Base-by-base conservation (phyloP, 1,140 invertebrate species). In the Nephotettix cincticeps region DNA sequence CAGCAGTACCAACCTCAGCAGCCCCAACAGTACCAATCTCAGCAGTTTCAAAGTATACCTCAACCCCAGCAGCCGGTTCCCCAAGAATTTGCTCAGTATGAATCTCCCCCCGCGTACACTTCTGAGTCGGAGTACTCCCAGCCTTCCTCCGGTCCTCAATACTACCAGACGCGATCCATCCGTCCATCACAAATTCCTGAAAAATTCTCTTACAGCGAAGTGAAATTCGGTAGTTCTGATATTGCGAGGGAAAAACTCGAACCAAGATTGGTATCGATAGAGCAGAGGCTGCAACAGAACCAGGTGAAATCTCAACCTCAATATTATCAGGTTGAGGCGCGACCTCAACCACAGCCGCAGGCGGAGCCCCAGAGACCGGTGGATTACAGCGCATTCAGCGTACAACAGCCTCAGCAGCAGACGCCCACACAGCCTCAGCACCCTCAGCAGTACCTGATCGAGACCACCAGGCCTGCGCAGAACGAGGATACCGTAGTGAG, bases 381-480 rank as follows among this genome's bases (percentile, higher is more conserved):
- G 4, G 32, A 36, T 4, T 36, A 6, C 32, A 36, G 4, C 4
- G 4, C 32, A 6, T 63, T 68, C 21, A 56, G 25, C 1, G n/a
- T 61, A 27, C 56, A 61, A 28, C n/a, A n/a, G n/a, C 14, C 29
- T 21, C 45, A 21, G 32, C 30, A 70, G 66, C 66, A 63, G 58
- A 63, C 43, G 21, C 69, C n/a, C 21, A 71, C 54, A 17, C 54
- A 17, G 13, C 58, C 14, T 13, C 47, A 17, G 58, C 63, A 32
- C 28, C 69, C 69, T 21, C 47, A 43, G 28, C 58, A 68, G 56
- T 68, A 72, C 14, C 23, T 74, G 6, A 72, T 74, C n/a, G 68
- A 72, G n/a, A 69, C 68, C 0, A 72, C 71, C 1, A 74, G 63
- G 28, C 69, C 69, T 1, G 51, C 36, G 9, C 29, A 29, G 29